A percentile compares a stretch with the other conserved stretches of the same genome.
phyloP scores from a whole-genome alignment of 2,888 invertebrate genomes.

The Malacosoma neustria region DNA sequence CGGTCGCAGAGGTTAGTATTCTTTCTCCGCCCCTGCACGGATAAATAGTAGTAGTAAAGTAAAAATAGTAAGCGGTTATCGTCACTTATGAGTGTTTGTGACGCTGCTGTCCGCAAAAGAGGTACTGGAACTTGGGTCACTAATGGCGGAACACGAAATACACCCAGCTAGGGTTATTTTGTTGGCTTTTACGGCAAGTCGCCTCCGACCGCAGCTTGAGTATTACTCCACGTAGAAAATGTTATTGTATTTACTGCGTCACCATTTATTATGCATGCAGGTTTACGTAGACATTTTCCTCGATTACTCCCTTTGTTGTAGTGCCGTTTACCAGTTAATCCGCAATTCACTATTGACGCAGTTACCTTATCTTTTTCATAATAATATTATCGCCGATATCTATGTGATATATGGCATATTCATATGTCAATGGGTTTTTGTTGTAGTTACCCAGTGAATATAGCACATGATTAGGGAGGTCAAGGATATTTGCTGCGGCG shows the following conservation, averaged over 20 bases:
- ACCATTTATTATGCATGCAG: background rate
- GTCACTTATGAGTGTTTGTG: too few species aligned
- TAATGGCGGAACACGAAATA: too few species aligned
- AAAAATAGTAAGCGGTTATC: too few species aligned
- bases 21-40: too few species aligned
- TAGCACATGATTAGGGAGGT: background rate
- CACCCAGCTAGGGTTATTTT: too few species aligned
- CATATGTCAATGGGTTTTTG: background rate
- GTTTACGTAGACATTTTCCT: background rate
- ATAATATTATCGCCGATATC: slow-evolving; percentile 7
- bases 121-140: too few species aligned
- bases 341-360: slow-evolving; percentile 13
- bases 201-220: background rate
- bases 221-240: too few species aligned
- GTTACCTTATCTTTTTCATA: slow-evolving; percentile 12
- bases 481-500: background rate
- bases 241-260: background rate
- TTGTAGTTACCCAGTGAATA: background rate
- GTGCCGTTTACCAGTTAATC: slow-evolving; percentile 3
- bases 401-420: background rate
- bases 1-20: too few species aligned
- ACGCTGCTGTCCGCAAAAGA: too few species aligned
- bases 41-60: too few species aligned
- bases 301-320: background rate
- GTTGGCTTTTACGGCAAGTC: background rate